Conservation (phyloP, 2,113 vertebrate species). For the Zosterops borbonicus region DNA sequence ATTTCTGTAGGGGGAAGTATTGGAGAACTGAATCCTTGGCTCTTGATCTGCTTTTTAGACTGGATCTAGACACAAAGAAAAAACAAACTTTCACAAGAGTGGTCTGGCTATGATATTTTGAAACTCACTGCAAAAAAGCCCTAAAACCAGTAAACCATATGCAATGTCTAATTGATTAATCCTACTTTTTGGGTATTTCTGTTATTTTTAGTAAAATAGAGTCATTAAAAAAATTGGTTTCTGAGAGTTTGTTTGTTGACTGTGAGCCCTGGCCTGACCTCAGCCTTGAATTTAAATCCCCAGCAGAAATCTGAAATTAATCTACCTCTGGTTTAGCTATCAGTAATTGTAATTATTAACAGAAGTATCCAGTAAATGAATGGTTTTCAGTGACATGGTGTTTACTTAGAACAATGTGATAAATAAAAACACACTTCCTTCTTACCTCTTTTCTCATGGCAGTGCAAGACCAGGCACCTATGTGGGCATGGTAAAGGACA, state of each 20-base stretch:
- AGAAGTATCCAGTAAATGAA: slow-evolving; percentile 23
- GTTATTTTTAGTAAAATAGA: slow-evolving; percentile 43
- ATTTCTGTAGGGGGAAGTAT: neutral
- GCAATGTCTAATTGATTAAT: slow-evolving; percentile 36
- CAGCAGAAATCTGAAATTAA: slow-evolving; percentile 49
- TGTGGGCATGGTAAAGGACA: neutral
- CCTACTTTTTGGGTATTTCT: slow-evolving; percentile 4
- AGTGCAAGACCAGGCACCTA: neutral
- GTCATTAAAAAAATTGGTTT: slow-evolving; percentile 12
- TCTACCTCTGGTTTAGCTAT: slow-evolving; percentile 23
- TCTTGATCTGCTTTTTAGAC: neutral
- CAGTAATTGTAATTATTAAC: slow-evolving; percentile 58
- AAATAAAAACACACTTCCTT: neutral
- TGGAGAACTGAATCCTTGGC: neutral
- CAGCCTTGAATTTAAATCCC: slow-evolving; percentile 53
- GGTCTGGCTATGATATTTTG: neutral
- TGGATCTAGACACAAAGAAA: neutral
- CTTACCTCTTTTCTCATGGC: neutral
- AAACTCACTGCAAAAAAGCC: neutral
- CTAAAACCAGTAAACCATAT: neutral
- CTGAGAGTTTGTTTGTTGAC: slow-evolving; percentile 55
- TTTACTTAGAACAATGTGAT: neutral
- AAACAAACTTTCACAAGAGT: neutral
- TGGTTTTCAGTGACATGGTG: neutral
- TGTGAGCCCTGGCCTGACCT: slow-evolving; percentile 57